A percentile compares a stretch with the other conserved stretches of the same genome.
Evolutionary conservation across 1,140 invertebrate species (phyloP).

Genomic region (Tetraneura akinire): DNA sequence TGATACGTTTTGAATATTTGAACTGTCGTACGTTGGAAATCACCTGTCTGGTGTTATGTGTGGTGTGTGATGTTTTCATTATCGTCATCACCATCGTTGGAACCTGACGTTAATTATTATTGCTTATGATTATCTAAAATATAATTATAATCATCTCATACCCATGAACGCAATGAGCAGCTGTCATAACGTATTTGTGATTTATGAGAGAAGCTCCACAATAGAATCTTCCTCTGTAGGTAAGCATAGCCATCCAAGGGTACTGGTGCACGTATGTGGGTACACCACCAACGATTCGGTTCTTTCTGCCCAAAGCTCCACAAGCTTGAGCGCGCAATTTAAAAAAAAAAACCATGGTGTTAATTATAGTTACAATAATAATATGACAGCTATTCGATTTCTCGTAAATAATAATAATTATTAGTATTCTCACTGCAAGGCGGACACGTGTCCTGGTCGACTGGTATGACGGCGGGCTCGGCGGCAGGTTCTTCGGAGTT

Average conservation of each 20-base stretch:
- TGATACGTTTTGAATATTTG: too few relatives aligned
- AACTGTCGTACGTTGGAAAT: too few relatives aligned
- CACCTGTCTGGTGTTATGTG: too few relatives aligned
- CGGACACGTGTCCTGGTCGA: slow-evolving; percentile 26
- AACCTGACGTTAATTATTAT: too few relatives aligned
- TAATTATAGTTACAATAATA: too few relatives aligned
- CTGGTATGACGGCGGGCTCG: neutral
- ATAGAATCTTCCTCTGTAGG: slow-evolving; percentile 81
- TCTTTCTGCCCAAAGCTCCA: slow-evolving; percentile 75
- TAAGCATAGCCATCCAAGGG: slow-evolving; percentile 79
- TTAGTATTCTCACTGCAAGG: slow-evolving; percentile 34
- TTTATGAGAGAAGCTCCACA: slow-evolving; percentile 83
- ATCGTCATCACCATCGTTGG: too few relatives aligned
- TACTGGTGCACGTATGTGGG: slow-evolving; percentile 74
- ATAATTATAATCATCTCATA: too few relatives aligned
- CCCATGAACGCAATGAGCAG: slow-evolving; percentile 83
- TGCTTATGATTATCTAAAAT: too few relatives aligned
- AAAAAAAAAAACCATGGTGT: too few relatives aligned
- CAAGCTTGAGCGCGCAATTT: slow-evolving; percentile 65
- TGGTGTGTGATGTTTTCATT: too few relatives aligned
- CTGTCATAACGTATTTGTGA: slow-evolving; percentile 77
- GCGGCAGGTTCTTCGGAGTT: slow-evolving; percentile 21
- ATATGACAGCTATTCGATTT: too few relatives aligned
- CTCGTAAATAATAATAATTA: too few relatives aligned
- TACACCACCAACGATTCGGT: slow-evolving; percentile 77